Evolutionary conservation across 2,113 vertebrate genomes (phyloP).

Genomic region (Haplochromis vanheusdeni): DNA sequence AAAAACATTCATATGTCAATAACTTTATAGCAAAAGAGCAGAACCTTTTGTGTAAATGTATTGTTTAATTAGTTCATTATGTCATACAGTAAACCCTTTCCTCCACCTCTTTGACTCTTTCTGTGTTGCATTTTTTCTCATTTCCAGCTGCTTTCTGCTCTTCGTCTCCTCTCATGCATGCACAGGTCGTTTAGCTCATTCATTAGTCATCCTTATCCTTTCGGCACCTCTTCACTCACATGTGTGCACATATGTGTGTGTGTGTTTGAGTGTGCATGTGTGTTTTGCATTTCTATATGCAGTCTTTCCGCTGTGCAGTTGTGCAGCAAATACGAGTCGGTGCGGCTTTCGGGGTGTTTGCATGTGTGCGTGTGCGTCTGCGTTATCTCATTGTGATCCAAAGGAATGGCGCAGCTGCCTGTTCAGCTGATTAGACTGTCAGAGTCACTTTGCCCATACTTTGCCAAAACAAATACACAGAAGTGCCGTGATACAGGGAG

Average conservation of each 20-base stretch:
- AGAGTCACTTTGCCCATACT: conserved; percentile 4
- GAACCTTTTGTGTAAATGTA: not conserved
- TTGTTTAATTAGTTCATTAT: not conserved
- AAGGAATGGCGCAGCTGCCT: not conserved
- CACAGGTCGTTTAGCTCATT: not conserved
- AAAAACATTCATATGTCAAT: fast-evolving
- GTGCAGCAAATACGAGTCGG: not conserved
- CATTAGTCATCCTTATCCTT: conserved; percentile 10
- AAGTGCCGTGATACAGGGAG: not conserved
- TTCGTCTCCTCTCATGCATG: not conserved
- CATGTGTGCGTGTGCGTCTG: not conserved
- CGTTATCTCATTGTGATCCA: conserved; percentile 10
- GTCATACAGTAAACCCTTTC: not conserved
- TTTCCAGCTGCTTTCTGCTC: not conserved
- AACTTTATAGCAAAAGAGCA: not conserved
- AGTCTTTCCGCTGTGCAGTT: not conserved
- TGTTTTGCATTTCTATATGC: not conserved
- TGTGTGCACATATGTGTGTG: not conserved
- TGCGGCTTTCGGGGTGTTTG: not conserved
- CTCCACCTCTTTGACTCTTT: not conserved
- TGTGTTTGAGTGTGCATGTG: not conserved
- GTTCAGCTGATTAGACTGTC: conserved; percentile 29
- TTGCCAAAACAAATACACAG: conserved; percentile 47
- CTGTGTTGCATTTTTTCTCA: not conserved
- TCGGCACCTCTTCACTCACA: not conserved